Percentiles rank a stretch among this genome's conserved stretches.
Conservation (phyloP, 2,888 invertebrate species). For the Conistra vaccinii region DNA sequence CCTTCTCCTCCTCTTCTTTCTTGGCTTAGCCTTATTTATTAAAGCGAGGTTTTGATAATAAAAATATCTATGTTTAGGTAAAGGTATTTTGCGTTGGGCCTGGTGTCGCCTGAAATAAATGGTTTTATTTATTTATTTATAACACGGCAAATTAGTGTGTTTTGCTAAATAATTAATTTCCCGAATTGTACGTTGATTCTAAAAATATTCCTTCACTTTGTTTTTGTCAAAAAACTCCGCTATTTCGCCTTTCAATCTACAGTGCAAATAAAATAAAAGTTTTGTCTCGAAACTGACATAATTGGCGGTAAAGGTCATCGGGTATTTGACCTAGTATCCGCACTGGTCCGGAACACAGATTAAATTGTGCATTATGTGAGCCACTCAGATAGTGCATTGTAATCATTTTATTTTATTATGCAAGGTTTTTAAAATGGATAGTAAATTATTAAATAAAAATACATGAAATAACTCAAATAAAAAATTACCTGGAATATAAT, state of each 20-base stretch:
- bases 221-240: neutral
- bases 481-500: neutral
- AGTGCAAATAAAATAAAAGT: conserved; percentile 6
- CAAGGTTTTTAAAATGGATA: neutral
- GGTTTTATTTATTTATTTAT: too few species aligned
- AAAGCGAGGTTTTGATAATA: too few species aligned
- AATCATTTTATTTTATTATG: neutral
- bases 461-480: neutral
- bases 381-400: conserved; percentile 31
- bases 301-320: conserved; percentile 55
- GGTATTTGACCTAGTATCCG: conserved; percentile 56
- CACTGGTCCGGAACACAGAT: conserved; percentile 57
- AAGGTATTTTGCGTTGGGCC: too few species aligned
- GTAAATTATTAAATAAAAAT: neutral
- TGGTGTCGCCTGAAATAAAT: too few species aligned
- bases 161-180: too few species aligned
- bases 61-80: too few species aligned
- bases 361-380: conserved; percentile 48
- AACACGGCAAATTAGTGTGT: too few species aligned
- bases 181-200: neutral
- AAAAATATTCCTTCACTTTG: neutral
- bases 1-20: too few species aligned
- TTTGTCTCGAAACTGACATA: conserved; percentile 33
- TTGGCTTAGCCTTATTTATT: too few species aligned
- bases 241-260: neutral